phyloP scores from a whole-genome alignment of 1,140 invertebrate genomes.

The Cotesia glomerata region DNA sequence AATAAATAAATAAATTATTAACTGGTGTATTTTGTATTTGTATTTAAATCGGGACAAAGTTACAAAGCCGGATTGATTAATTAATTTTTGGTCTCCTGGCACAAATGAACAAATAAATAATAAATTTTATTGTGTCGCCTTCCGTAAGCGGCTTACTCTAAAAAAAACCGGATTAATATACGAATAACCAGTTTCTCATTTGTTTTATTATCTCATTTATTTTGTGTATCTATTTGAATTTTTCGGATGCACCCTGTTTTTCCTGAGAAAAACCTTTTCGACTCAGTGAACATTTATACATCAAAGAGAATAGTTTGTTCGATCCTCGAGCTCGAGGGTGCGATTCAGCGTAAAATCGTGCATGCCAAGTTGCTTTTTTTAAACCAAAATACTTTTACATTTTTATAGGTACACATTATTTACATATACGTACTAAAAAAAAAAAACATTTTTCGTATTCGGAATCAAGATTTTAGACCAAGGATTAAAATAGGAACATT shows the following conservation, averaged over 20 bases:
- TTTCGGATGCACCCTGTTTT: neutral
- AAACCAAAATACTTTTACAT: neutral
- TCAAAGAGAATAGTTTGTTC: conserved; percentile 1
- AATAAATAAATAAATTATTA: neutral
- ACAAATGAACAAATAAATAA: too few species aligned
- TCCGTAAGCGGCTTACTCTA: too few species aligned
- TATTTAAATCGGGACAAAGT: neutral
- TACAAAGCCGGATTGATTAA: neutral
- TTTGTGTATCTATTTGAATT: neutral
- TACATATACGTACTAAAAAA: too few species aligned
- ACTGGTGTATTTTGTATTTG: neutral
- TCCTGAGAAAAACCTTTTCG: neutral
- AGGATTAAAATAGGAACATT: too few species aligned
- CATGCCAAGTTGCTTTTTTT: neutral
- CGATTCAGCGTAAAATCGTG: neutral
- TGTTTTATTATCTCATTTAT: too few species aligned
- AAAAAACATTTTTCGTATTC: too few species aligned
- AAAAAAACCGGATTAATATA: too few species aligned
- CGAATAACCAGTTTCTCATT: too few species aligned
- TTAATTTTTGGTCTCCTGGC: neutral
- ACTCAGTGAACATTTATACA: neutral
- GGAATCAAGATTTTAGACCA: too few species aligned
- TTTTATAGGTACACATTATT: neutral
- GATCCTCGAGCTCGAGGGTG: neutral
- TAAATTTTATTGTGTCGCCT: too few species aligned